These are phyloP conservation scores for Poecilia gillii DNA, from an alignment of 2,797 vertebrate species.

Conservation along the genomic window DNA sequence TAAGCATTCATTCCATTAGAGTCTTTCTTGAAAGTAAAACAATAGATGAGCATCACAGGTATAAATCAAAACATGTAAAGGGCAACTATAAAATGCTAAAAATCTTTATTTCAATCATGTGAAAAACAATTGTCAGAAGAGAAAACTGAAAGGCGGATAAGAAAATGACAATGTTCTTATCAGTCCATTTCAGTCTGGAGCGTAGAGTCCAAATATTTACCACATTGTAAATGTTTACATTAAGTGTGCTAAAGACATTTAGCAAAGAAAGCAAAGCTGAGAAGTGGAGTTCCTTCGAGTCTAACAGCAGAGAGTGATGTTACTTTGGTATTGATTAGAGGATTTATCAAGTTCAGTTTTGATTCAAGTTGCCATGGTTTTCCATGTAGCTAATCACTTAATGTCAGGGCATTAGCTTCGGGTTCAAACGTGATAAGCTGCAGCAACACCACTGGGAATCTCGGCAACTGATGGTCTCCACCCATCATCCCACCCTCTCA, in stretches of 20 bases:
- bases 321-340: constrained; percentile 43
- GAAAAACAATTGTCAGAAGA: neutral
- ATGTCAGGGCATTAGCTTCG: constrained; percentile 44
- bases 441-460: constrained; percentile 34
- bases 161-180: neutral
- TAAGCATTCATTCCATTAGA: constrained; percentile 41
- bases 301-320: neutral
- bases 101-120: neutral
- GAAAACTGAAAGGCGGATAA: neutral
- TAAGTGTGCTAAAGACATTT: neutral
- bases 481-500: neutral
- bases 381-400: constrained; percentile 59
- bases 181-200: neutral
- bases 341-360: constrained; percentile 55
- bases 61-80: constrained; percentile 48
- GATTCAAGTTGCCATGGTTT: constrained; percentile 41
- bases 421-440: constrained; percentile 44
- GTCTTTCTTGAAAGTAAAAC: constrained; percentile 32
- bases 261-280: constrained; percentile 17
- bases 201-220: neutral
- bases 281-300: neutral
- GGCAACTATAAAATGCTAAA: constrained; percentile 16
- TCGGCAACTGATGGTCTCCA: constrained; percentile 32
- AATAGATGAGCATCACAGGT: constrained; percentile 16
- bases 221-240: neutral